Percentiles rank a stretch among this genome's conserved stretches.
Conservation (phyloP, 2,888 invertebrate species). For the Coelinius sp. region DNA sequence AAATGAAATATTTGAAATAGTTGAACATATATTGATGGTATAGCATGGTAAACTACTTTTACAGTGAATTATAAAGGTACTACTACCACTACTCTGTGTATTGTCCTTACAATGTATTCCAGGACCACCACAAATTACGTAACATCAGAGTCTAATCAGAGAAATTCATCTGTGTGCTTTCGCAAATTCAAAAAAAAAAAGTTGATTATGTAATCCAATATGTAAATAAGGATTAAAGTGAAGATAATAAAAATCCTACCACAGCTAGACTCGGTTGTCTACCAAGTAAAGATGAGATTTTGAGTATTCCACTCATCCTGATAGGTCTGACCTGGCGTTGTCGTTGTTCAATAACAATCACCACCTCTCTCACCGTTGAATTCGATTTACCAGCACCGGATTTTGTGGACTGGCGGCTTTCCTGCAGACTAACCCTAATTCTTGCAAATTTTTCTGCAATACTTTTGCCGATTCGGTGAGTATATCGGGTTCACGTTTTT, state of each 20-base stretch:
- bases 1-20: no score
- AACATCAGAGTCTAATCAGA: background rate
- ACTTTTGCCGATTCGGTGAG: slow-evolving; percentile 36
- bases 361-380: background rate
- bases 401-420: background rate
- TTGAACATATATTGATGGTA: no score
- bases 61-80: background rate
- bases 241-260: slow-evolving; percentile 49
- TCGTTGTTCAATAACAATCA: background rate
- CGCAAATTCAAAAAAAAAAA: slow-evolving; percentile 40
- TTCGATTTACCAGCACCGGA: background rate
- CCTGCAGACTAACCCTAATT: slow-evolving; percentile 36
- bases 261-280: slow-evolving; percentile 53
- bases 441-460: slow-evolving; percentile 36
- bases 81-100: background rate
- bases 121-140: background rate
- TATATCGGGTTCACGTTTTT: slow-evolving; percentile 42
- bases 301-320: slow-evolving; percentile 63
- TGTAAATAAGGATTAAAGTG: background rate
- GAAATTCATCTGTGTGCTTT: background rate
- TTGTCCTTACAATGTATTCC: background rate
- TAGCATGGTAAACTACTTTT: no score
- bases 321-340: background rate
- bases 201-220: slow-evolving; percentile 55
- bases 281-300: slow-evolving; percentile 60